Conservation (phyloP, 2,113 vertebrate species). For the Semicossyphus pulcher region DNA sequence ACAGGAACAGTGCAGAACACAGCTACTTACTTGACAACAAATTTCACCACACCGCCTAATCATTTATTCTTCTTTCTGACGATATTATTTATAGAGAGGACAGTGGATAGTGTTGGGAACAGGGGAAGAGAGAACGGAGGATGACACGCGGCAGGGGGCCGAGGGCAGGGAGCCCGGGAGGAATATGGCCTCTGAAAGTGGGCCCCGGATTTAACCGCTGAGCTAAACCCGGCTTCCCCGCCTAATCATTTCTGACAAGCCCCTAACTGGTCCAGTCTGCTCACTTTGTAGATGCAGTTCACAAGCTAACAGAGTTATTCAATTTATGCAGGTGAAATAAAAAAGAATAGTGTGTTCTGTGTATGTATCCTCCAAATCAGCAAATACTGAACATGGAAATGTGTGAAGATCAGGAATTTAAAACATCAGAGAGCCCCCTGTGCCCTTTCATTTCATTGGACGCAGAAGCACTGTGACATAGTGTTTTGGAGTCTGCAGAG, state of each 20-base stretch:
- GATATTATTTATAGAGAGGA: too few species aligned
- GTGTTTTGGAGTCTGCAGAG: conserved; percentile 31
- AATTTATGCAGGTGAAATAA: neutral
- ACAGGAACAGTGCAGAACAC: too few species aligned
- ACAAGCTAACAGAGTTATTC: conserved; percentile 5
- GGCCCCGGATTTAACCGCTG: too few species aligned
- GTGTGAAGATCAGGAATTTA: neutral
- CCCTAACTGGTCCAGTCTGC: neutral
- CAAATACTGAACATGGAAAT: neutral
- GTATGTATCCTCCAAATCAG: neutral
- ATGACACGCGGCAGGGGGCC: too few species aligned
- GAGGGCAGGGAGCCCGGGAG: too few species aligned
- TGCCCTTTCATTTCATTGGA: neutral
- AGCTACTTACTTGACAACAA: neutral
- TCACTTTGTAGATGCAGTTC: neutral
- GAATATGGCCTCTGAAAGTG: too few species aligned
- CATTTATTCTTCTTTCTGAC: too few species aligned
- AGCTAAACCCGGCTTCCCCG: too few species aligned
- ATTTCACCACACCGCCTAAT: conserved; percentile 5
- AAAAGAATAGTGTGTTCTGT: conserved; percentile 7
- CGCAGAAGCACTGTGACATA: neutral
- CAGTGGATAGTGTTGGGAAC: too few species aligned
- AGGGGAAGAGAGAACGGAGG: too few species aligned
- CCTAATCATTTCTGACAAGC: conserved; percentile 22
- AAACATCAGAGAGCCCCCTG: conserved; percentile 12